Evolutionary conservation across 2,888 invertebrate species (phyloP).

Genomic region (Cantharis flavilabris): DNA sequence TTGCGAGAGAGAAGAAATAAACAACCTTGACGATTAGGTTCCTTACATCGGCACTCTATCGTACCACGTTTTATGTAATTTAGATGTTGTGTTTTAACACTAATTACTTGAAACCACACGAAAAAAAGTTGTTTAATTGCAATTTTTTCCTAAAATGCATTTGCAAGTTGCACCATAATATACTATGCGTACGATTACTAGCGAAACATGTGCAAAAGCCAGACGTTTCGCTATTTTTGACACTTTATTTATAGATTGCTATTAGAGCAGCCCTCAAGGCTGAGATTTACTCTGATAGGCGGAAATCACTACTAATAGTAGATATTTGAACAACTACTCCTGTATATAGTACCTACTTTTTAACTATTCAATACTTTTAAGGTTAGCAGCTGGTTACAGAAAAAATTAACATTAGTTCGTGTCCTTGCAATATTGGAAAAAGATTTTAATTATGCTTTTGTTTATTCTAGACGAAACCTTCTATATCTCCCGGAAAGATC

Average conservation of each 20-base stretch:
- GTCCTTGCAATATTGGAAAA: background rate
- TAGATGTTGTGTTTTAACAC: background rate
- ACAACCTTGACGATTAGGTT: background rate
- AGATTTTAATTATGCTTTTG: background rate
- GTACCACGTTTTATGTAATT: background rate
- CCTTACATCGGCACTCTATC: background rate
- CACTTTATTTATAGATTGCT: constrained; percentile 11
- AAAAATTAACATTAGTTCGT: constrained; percentile 3
- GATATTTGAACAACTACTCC: background rate
- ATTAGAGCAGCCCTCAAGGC: constrained; percentile 12
- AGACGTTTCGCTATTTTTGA: constrained; percentile 12
- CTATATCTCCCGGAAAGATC: background rate
- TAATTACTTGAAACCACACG: background rate
- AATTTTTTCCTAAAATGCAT: background rate
- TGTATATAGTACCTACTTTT: background rate
- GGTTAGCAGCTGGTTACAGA: constrained; percentile 3
- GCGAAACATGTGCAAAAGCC: constrained; percentile 13
- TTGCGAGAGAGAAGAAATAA: background rate
- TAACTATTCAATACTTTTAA: background rate
- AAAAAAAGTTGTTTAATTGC: background rate
- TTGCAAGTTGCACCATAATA: constrained; percentile 5
- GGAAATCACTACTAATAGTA: constrained; percentile 4
- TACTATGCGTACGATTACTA: background rate
- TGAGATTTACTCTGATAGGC: constrained; percentile 5
- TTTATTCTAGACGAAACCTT: background rate